A percentile compares a stretch with the other conserved stretches of the same genome.
Evolutionary conservation across 2,888 invertebrate species (phyloP).

Genomic region (Eupithecia abbreviata): DNA sequence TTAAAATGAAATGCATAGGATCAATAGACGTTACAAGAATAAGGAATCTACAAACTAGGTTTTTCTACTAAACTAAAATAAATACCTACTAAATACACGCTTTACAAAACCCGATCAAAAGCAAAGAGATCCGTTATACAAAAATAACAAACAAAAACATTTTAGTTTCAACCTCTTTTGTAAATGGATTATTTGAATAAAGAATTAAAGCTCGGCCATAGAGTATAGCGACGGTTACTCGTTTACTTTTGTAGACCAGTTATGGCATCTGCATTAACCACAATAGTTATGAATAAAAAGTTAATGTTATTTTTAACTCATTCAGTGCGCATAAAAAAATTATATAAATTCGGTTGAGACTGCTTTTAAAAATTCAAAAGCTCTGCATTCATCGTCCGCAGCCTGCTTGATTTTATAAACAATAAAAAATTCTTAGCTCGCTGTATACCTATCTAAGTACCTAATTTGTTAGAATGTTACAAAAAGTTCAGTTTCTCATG

Average conservation of each 20-base stretch:
- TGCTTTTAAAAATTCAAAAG: not conserved
- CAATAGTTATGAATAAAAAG: slow-evolving; percentile 9
- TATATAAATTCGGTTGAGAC: not conserved
- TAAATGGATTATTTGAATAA: slow-evolving; percentile 62
- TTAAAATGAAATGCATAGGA: not conserved
- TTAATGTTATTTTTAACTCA: not conserved
- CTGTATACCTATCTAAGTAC: not conserved
- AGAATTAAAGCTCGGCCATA: slow-evolving; percentile 67
- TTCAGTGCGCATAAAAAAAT: not conserved
- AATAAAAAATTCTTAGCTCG: not conserved
- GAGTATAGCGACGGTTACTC: slow-evolving; percentile 55
- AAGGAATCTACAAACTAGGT: not conserved
- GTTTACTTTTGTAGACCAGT: slow-evolving; percentile 42
- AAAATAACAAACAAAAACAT: slow-evolving; percentile 38
- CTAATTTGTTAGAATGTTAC: not conserved
- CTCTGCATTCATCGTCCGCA: not conserved
- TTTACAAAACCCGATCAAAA: not conserved
- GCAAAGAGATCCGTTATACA: slow-evolving; percentile 11
- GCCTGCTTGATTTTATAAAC: not conserved
- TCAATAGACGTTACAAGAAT: not conserved
- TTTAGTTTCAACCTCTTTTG: slow-evolving; percentile 59
- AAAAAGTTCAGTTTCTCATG: not conserved
- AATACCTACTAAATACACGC: not conserved
- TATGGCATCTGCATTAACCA: slow-evolving; percentile 45
- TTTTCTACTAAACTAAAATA: not conserved